Evolutionary conservation across 1,140 invertebrate species (phyloP), one percentile per base, ranked within the genome.

Genomic region (Diorhabda elongata): DNA sequence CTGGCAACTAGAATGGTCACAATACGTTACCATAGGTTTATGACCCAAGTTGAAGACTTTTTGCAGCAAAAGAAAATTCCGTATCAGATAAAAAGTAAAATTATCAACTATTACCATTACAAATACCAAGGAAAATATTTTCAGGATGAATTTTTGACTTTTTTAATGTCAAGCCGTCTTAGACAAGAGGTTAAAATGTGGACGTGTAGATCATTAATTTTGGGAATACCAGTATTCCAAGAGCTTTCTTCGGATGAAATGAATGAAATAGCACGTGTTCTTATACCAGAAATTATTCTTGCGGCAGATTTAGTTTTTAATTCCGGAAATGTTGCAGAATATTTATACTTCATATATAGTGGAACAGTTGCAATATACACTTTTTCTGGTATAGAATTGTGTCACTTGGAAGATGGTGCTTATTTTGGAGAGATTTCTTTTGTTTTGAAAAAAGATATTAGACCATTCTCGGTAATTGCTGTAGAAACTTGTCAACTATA

Each of bases 301-400:
- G 73, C 76, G 3, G 73, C 73, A 56, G 76, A 79, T 61, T 61
- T 74, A 7, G 85, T 88, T 26, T 77, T 85, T 3, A 84, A 84
- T 74, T 84, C 86, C 3, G 85, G 84, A 0, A 81, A 81, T 8
- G 74, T 81, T 8, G 86, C 86, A 6, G 84, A 87, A 52, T 87
- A 83, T 70, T 87, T 88, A 85, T 88, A 83, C 72, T 87, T 88
- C 68, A 77, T 88, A 7, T 81, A 82, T 0, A 82, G 78, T 64
- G 87, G 87, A 45, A 86, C 85, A 3, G 86, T 88, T 0, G 83
- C 84, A 3, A 80, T 88, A n/a, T 81, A 84, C n/a, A 85, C 87
- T 2, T 80, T 84, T 4, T 85, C 84, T 26, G 87, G 87, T 44
- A 84, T 83, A 73, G 87, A 88, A 77, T 84, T 84, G 11, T 67